Evolutionary conservation across 1,140 invertebrate species (phyloP), one percentile per base, ranked within the genome.

Genomic region (Trichomalopsis sarcophagae): DNA sequence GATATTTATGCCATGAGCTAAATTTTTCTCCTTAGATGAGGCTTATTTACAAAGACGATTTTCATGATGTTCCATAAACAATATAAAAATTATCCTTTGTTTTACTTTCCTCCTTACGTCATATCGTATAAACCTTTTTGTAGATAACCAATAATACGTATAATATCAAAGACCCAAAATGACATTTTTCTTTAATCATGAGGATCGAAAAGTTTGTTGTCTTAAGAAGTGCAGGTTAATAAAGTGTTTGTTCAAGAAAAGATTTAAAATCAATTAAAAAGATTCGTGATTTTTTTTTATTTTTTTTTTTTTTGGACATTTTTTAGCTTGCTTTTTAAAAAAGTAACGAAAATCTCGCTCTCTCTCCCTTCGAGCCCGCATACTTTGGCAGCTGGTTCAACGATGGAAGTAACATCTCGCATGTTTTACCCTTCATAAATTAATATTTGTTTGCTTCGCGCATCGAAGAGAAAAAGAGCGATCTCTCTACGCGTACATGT

Each of bases 331-430:
- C 47, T 73, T 69, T 82, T 76, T 89, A 89, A 87, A 89, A 89
- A 87, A 87, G 87, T 88, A 87, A 90, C 75, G 86, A 88, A 88
- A 90, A 84, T 86, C 75, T 85, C 84, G 66, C 82, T 87, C 78
- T 47, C 74, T 50, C 69, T 66, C 44, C 66, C 85, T 80, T 84
- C 81, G 76, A 80, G 30, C n/a, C 21, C 84, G 68, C 73, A 75
- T 78, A 87, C 78, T 84, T 85, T 82, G 76, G 71, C 77, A 84
- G 79, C 80, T 84, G 80, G 78, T 50, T 68, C 33, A 78, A 50
- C 33, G 80, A 77, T 30, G 40, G n/a, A 76, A 81, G 71, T 62
- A 77, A 69, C 23, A 69, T 73, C 79, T 69, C 47, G 75, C 73
- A 71, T 27, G 66, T 84, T 73, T 79, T 40, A 62, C 71, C 79